Conservation (phyloP, 1,140 invertebrate genomes). For the Heliconius hewitsoni region DNA sequence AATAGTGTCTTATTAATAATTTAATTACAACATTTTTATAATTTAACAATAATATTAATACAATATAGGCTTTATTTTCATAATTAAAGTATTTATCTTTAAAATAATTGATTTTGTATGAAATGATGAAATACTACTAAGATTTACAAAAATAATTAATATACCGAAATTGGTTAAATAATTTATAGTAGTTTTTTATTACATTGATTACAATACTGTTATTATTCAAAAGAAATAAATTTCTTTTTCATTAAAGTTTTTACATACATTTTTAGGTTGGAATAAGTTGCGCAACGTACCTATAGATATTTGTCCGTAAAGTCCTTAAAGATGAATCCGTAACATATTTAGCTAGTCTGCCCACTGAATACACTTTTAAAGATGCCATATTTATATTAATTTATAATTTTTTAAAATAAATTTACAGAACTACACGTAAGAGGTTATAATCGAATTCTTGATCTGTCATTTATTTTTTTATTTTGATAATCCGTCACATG, state of each 20-base stretch:
- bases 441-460: slow-evolving; percentile 56
- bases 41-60: no score
- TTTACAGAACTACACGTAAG: slow-evolving; percentile 45
- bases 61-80: no score
- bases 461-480: slow-evolving; percentile 45
- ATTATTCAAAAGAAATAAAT: background rate
- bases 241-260: slow-evolving; percentile 9
- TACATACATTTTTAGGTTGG: slow-evolving; percentile 53
- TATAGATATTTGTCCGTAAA: slow-evolving; percentile 62
- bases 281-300: slow-evolving; percentile 72
- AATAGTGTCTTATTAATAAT: no score
- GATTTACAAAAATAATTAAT: background rate
- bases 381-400: slow-evolving; percentile 62
- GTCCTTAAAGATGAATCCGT: slow-evolving; percentile 56
- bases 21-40: no score
- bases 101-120: background rate
- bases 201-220: background rate
- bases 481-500: background rate
- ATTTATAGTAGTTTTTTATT: background rate
- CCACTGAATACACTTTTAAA: slow-evolving; percentile 69
- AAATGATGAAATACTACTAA: background rate
- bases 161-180: background rate
- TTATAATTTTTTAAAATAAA: slow-evolving; percentile 41
- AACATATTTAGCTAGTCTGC: slow-evolving; percentile 64
- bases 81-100: background rate